phyloP scores from a whole-genome alignment of 2,113 vertebrate genomes.

The Steatornis caripensis region DNA sequence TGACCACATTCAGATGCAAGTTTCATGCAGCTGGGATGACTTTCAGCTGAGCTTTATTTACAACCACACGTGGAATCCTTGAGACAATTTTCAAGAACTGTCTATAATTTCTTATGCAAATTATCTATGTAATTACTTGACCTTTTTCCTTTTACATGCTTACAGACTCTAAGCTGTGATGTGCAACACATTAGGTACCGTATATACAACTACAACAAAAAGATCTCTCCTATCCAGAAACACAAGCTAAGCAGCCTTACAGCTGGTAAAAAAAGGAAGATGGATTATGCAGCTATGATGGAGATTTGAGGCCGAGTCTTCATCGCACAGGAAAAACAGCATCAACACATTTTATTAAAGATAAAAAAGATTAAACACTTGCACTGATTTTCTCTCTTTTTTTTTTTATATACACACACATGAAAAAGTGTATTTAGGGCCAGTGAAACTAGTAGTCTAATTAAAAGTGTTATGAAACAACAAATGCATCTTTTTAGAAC shows the following conservation, averaged over 20 bases:
- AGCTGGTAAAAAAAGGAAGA: neutral
- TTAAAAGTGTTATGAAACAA: neutral
- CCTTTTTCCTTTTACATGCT: neutral
- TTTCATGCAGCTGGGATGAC: neutral
- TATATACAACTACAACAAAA: neutral
- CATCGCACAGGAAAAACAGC: neutral
- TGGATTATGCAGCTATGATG: neutral
- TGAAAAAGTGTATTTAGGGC: neutral
- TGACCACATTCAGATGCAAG: conserved; percentile 1
- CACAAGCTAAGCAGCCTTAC: neutral
- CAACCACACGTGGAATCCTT: neutral
- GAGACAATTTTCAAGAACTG: neutral
- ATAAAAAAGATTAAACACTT: neutral
- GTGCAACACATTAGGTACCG: neutral
- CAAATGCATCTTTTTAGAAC: neutral
- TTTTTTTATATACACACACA: neutral
- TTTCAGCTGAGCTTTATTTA: neutral
- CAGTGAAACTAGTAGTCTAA: neutral
- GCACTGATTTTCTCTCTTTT: neutral
- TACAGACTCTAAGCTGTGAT: neutral
- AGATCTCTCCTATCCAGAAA: neutral
- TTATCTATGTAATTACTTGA: neutral
- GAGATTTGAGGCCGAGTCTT: neutral
- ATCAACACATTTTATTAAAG: neutral
- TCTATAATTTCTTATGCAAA: conserved; percentile 31